phyloP scores from a whole-genome alignment of 53 echinoderm and acorn worm genomes.

The Echinometra lucunter region DNA sequence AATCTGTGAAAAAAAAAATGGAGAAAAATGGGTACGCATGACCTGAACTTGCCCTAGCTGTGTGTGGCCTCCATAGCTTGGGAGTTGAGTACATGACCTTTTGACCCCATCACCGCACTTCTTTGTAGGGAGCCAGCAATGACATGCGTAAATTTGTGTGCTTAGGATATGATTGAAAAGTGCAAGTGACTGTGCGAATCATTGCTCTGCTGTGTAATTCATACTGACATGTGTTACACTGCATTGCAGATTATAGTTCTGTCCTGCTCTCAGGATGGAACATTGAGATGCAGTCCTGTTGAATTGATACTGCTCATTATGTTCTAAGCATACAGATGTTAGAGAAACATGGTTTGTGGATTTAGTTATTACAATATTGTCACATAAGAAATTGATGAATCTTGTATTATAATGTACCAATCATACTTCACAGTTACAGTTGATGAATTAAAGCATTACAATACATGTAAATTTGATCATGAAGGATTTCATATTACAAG shows the following conservation, averaged over 20 bases:
- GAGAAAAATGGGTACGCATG: neutral
- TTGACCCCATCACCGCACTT: constrained; percentile 57
- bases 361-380: too few relatives aligned
- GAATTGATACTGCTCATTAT: neutral
- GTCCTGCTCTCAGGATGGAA: neutral
- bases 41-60: constrained; percentile 52
- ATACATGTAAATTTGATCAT: too few relatives aligned
- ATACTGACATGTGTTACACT: constrained; percentile 46
- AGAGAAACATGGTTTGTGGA: neutral
- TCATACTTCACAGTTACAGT: neutral
- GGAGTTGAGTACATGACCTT: constrained; percentile 53
- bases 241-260: constrained; percentile 39
- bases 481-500: too few relatives aligned
- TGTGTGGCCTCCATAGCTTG: constrained; percentile 53
- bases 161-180: constrained; percentile 60
- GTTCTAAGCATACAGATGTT: neutral
- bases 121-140: constrained; percentile 56
- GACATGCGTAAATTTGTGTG: constrained; percentile 69
- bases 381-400: neutral
- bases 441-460: too few relatives aligned
- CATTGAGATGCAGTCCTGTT: constrained; percentile 1
- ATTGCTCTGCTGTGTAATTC: constrained; percentile 54
- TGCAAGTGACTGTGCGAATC: constrained; percentile 66
- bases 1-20: neutral
- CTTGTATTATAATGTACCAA: neutral